Percentiles rank a stretch among this genome's conserved stretches.
These are phyloP conservation scores for Diplazon laetatorius DNA, from an alignment of 2,888 invertebrate species.

Conservation along the genomic window DNA sequence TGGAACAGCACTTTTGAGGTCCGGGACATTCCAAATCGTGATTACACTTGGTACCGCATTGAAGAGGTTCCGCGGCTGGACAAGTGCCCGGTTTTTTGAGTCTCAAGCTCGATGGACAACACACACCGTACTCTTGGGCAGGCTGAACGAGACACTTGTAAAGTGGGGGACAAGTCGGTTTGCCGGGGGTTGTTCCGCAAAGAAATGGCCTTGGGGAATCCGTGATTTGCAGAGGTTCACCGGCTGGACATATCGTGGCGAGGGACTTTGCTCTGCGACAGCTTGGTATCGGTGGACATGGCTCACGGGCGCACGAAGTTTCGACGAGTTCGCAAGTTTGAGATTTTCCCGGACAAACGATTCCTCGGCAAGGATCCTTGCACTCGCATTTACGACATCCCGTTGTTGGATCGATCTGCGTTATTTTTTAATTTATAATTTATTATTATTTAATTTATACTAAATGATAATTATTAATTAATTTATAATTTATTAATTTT, in stretches of 20 bases:
- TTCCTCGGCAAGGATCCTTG: slow-evolving; percentile 90
- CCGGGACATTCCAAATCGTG: slow-evolving; percentile 93
- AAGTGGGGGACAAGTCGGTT: slow-evolving; percentile 92
- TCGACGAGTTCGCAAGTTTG: slow-evolving; percentile 91
- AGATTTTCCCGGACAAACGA: slow-evolving; percentile 87
- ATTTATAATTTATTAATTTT: no score
- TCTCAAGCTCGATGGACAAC: slow-evolving; percentile 91
- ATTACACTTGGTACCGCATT: slow-evolving; percentile 86
- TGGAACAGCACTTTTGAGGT: slow-evolving; percentile 92
- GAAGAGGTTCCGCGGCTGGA: slow-evolving; percentile 83
- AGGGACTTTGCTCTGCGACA: slow-evolving; percentile 90
- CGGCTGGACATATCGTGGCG: slow-evolving; percentile 91
- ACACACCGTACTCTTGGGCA: slow-evolving; percentile 94
- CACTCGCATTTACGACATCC: slow-evolving; percentile 93
- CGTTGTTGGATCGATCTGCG: slow-evolving; percentile 76
- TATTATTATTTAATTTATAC: neutral
- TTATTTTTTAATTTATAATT: neutral
- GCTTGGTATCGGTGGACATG: slow-evolving; percentile 93
- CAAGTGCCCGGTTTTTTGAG: slow-evolving; percentile 91
- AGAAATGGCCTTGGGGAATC: slow-evolving; percentile 91
- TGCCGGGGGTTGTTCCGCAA: slow-evolving; percentile 91
- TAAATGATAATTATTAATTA: neutral
- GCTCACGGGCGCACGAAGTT: slow-evolving; percentile 89
- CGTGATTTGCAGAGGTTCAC: slow-evolving; percentile 80
- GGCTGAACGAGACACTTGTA: slow-evolving; percentile 91